Percentiles rank a stretch among this genome's conserved stretches.
phyloP scores from a whole-genome alignment of 2,888 invertebrate species.

The Scaptomyza reducta region DNA sequence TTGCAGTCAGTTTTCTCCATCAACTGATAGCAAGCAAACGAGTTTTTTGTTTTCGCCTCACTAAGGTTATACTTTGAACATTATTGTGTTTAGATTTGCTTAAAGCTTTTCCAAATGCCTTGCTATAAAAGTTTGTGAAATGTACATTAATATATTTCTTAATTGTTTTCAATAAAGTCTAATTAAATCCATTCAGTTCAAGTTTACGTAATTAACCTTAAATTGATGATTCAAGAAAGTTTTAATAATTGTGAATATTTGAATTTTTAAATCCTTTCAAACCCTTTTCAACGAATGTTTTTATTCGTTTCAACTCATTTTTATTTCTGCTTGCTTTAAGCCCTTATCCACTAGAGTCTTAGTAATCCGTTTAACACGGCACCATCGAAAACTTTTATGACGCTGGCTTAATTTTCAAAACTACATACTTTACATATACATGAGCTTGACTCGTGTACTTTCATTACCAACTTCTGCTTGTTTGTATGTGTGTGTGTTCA shows the following conservation, averaged over 20 bases:
- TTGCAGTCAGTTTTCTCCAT: slow-evolving; percentile 2
- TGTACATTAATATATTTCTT: too few species aligned
- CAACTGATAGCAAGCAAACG: slow-evolving; percentile 18
- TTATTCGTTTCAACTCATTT: neutral
- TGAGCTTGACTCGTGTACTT: slow-evolving; percentile 20
- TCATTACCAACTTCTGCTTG: slow-evolving; percentile 33
- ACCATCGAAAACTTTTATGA: slow-evolving; percentile 22
- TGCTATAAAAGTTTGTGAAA: neutral
- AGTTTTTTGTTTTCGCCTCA: slow-evolving; percentile 8
- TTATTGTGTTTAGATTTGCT: neutral
- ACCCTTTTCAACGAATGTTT: neutral
- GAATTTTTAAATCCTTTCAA: too few species aligned
- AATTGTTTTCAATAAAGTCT: neutral
- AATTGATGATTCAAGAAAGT: too few species aligned
- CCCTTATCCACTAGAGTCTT: neutral
- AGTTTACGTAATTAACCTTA: neutral
- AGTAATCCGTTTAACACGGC: slow-evolving; percentile 36
- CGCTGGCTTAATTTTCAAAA: slow-evolving; percentile 19
- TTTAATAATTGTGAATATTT: neutral
- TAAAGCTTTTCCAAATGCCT: neutral
- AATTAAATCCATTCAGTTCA: neutral
- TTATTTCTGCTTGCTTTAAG: neutral
- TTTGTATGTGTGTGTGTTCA: slow-evolving; percentile 15
- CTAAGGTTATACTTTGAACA: neutral
- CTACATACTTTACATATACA: neutral